Conservation (phyloP, 2,113 vertebrate genomes). For the Pituophis catenifer region DNA sequence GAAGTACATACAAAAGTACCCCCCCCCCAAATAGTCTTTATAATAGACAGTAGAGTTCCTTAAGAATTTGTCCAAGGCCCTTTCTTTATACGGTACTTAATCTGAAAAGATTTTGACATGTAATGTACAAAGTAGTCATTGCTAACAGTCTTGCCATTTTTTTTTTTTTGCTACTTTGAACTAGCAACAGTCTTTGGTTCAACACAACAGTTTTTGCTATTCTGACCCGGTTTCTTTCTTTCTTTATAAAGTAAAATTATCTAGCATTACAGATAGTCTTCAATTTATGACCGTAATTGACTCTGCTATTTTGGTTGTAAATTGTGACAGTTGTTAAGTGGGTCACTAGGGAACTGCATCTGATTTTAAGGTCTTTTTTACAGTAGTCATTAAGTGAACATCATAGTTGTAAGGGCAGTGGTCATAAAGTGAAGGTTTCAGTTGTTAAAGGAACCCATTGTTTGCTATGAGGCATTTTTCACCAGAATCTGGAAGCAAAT, state of each 20-base stretch:
- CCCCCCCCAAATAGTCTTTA: neutral
- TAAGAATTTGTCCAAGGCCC: neutral
- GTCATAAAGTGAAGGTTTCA: neutral
- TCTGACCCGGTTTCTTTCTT: neutral
- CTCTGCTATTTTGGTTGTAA: neutral
- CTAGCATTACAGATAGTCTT: neutral
- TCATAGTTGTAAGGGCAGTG: too few species aligned
- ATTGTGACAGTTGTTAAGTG: neutral
- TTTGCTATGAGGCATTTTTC: neutral
- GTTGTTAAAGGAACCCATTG: neutral
- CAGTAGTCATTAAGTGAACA: neutral
- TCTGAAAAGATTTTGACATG: neutral
- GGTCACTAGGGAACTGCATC: neutral
- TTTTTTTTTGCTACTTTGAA: neutral
- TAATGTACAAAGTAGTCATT: neutral
- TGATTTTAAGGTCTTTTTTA: neutral
- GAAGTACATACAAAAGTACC: neutral
- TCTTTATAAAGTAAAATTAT: neutral
- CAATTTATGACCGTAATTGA: neutral
- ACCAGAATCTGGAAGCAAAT: neutral
- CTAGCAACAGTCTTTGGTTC: neutral
- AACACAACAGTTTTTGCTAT: neutral
- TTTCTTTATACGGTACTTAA: neutral
- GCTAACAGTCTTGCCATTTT: neutral
- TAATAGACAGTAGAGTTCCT: neutral